Conservation (phyloP, 2,888 invertebrate genomes). For the Phaedon cochleariae region DNA sequence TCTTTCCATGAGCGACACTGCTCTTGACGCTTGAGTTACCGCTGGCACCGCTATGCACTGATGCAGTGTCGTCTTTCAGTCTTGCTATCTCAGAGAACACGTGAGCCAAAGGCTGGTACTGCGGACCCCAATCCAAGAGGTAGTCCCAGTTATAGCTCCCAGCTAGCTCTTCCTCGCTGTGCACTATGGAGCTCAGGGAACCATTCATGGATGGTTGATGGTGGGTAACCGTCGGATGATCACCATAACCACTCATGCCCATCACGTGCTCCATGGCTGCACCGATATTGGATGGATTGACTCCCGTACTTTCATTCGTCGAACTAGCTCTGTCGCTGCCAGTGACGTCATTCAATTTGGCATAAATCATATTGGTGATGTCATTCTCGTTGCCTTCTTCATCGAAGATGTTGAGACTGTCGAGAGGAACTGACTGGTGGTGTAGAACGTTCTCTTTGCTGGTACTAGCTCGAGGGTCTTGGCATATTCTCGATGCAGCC, state of each 20-base stretch:
- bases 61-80: constrained; percentile 91
- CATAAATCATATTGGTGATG: constrained; percentile 92
- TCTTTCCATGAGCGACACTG: constrained; percentile 66
- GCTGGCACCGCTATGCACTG: constrained; percentile 82
- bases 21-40: constrained; percentile 77
- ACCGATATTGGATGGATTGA: constrained; percentile 63
- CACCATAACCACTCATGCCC: constrained; percentile 74
- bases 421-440: constrained; percentile 74
- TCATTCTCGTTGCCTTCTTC: constrained; percentile 91
- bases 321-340: constrained; percentile 75
- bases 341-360: constrained; percentile 88
- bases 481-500: constrained; percentile 75
- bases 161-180: constrained; percentile 95
- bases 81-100: constrained; percentile 97
- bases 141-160: constrained; percentile 99
- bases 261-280: constrained; percentile 76
- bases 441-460: constrained; percentile 71
- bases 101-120: constrained; percentile 96
- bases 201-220: constrained; percentile 90
- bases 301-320: constrained; percentile 70
- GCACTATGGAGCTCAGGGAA: constrained; percentile 91
- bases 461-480: constrained; percentile 69
- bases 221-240: constrained; percentile 68
- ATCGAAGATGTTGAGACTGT: constrained; percentile 90
- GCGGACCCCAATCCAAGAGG: constrained; percentile 94